Evolutionary conservation across 2,888 invertebrate species (phyloP), one percentile per base, ranked within the genome.

Genomic region (Emmelina monodactyla): DNA sequence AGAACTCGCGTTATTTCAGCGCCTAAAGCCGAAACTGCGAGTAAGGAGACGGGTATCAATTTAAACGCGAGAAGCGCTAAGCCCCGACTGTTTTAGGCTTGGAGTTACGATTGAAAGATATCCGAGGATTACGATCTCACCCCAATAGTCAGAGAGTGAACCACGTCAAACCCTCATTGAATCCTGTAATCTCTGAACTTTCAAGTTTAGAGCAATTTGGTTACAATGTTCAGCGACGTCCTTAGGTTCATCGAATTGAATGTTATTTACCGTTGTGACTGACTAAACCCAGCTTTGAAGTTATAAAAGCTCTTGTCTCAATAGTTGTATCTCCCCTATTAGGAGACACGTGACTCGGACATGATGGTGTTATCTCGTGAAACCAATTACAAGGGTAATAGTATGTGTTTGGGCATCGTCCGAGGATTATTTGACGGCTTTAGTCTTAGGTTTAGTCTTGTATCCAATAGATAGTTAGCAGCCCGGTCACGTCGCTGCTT

Each of bases 1-100:
- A 53, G 71, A 75, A 75, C 72, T 71, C 68, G 69, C 67, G 58
- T 73, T 66, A 73, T 67, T 72, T 70, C 65, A 62, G 68, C 69
- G 68, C 63, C 60, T 66, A 63, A 70, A 60, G 63, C 64, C 59
- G 58, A 58, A 70, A 72, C 72, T 67, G 65, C 70, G 69, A 75
- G 67, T 76, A 67, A 58, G 69, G 59, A 65, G 67, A 60, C 58
- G 67, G 57, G 64, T 65, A 69, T 68, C 65, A 62, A 69, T 66
- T 64, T 58, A 48, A 65, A 60, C 58, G 59, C 61, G 62, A 53
- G 58, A 64, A 58, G 69, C 73, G 73, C 55, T 75, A 73, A 76
- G 71, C 72, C 64, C 47, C 45, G 52, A 50, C 56, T 64, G 66
- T 67, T 71, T 70, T 57, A 64, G 68, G 59, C 62, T 66, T 63